phyloP scores from a whole-genome alignment of 2,113 vertebrate genomes.

The Macaca mulatta region DNA sequence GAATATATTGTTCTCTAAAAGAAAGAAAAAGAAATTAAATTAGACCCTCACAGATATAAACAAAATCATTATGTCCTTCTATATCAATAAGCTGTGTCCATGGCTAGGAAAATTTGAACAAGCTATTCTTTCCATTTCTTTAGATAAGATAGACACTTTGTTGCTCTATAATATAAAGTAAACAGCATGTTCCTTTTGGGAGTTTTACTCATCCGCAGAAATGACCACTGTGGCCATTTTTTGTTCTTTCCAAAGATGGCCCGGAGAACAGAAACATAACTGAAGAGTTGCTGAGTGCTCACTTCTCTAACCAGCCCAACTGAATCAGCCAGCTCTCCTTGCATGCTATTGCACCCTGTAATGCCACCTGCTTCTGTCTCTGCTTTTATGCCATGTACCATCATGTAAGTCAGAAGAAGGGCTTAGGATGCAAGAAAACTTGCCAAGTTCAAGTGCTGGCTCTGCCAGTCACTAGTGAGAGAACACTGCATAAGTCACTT shows the following conservation, averaged over 20 bases:
- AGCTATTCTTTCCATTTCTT: not conserved
- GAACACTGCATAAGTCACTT: not conserved
- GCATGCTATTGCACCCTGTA: accelerated
- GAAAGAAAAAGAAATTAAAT: constrained; percentile 43
- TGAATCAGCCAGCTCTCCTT: not conserved
- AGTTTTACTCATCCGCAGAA: not conserved
- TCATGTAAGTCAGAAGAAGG: not conserved
- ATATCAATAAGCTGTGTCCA: not conserved
- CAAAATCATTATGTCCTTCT: constrained; percentile 5
- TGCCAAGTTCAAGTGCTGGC: not conserved
- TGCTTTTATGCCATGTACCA: accelerated
- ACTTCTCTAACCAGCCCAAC: not conserved
- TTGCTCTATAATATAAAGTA: not conserved
- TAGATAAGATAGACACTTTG: not conserved
- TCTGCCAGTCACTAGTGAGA: not conserved
- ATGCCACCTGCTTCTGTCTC: not conserved
- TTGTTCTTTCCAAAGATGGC: not conserved
- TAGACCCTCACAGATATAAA: not conserved
- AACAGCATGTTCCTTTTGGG: not conserved
- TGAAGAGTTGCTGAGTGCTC: not conserved
- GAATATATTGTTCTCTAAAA: constrained; percentile 35
- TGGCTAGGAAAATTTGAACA: not conserved
- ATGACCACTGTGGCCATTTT: not conserved
- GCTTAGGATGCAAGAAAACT: not conserved
- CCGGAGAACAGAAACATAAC: not conserved